Percentiles rank a stretch among this genome's conserved stretches.
phyloP scores from a whole-genome alignment of 2,113 vertebrate genomes.

The Lampris incognitus region DNA sequence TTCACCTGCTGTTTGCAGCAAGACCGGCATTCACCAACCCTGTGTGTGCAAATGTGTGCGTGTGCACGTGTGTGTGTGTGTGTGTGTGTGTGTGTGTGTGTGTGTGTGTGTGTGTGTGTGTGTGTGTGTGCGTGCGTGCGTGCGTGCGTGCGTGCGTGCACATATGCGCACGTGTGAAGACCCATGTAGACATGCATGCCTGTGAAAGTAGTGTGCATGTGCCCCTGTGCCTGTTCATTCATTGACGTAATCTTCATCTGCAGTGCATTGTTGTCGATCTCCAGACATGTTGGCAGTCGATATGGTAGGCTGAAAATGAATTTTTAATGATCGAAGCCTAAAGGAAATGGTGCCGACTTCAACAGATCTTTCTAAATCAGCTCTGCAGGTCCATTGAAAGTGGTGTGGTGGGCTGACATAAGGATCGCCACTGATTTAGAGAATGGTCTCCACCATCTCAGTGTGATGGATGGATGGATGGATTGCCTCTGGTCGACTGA shows the following conservation, averaged over 20 bases:
- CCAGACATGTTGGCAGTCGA: constrained; percentile 58
- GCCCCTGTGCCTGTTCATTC: constrained; percentile 33
- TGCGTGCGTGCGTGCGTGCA: background rate
- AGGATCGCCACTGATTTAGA: background rate
- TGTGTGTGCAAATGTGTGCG: constrained; percentile 14
- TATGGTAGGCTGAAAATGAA: constrained; percentile 28
- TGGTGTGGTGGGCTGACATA: background rate
- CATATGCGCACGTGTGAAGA: background rate
- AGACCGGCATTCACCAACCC: constrained; percentile 66
- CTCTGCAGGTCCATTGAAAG: background rate
- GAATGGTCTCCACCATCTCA: too few species aligned
- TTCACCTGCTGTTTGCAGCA: constrained; percentile 68
- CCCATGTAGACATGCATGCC: background rate
- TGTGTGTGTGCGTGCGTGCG: background rate
- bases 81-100: background rate
- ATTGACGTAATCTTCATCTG: constrained; percentile 35
- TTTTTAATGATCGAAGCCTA: constrained; percentile 38
- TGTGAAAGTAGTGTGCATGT: constrained; percentile 29
- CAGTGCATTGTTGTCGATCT: constrained; percentile 45
- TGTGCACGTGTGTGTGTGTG: constrained; percentile 5
- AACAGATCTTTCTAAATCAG: constrained; percentile 12
- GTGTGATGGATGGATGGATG: too few species aligned
- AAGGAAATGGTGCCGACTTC: constrained; percentile 28
- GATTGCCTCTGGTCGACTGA: too few species aligned
- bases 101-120: constrained; percentile 1